Base-by-base conservation (phyloP, 2,797 vertebrate genomes). In the Siniperca scherzeri region DNA sequence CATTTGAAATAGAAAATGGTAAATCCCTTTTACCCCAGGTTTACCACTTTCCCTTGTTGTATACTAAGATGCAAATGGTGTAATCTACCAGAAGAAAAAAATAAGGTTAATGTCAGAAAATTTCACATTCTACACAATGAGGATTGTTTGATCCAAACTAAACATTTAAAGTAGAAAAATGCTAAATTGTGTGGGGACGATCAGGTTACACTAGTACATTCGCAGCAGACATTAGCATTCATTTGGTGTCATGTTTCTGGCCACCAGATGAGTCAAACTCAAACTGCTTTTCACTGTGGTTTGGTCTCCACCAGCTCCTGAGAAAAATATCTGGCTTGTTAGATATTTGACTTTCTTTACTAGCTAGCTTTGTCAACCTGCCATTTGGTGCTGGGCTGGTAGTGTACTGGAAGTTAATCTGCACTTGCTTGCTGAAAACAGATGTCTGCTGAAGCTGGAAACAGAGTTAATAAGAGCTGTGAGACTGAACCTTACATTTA, bases 401-500 rank as follows among this genome's bases (percentile, higher is more conserved):
- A 22, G 48, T 16, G 50, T 19, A 7, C 67, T 13, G 22, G 16
- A 30, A 5, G 12, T 74, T 56, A 36, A 76, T 76, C 38, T 56
- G 50, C 70, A 48, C 50, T 22, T 48, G 14, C 21, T 80, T 27
- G 65, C 48, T 71, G 55, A 67, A 68, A 76, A 27, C 60, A 73
- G 44, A 22, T 36, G 25, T 3, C 65, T 52, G 62, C 59, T 75
- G 61, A 68, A 62, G 72, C 42, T 74, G 67, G n/a, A 64, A 73
- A 38, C 13, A 9, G 46, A 70, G 30, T 46, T 68, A 73, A 65
- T 70, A 73, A 50, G 67, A 80, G 38, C 59, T 13, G 59, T 27
- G 50, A 82, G 33, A 56, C 69, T 30, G 62, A 57, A 59, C 48
- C 44, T 57, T 56, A n/a, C 38, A 74, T 82, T 77, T 60, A 53